Percentiles rank a stretch among this genome's conserved stretches.
phyloP scores from a whole-genome alignment of 1,140 invertebrate species.

The Cotesia typhae region DNA sequence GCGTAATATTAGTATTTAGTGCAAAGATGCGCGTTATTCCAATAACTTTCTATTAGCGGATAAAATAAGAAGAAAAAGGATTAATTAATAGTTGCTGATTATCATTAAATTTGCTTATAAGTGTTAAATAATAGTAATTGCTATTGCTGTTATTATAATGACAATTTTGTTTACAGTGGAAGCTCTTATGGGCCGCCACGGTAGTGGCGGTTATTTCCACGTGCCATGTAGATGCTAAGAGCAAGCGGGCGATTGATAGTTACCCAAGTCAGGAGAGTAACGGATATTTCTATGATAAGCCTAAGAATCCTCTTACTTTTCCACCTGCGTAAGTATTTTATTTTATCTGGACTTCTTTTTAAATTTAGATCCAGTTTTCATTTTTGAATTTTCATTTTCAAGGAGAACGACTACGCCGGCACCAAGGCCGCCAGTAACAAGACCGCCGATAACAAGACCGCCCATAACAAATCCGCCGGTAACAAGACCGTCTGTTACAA shows the following conservation, averaged over 20 bases:
- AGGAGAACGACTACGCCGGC: conserved; percentile 1
- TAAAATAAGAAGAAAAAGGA: neutral
- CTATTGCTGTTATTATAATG: neutral
- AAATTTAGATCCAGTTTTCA: neutral
- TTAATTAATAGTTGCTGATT: conserved; percentile 3
- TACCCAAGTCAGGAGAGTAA: conserved; percentile 48
- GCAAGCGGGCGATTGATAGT: conserved; percentile 55
- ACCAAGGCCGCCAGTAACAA: conserved; percentile 17
- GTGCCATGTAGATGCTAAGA: conserved; percentile 48
- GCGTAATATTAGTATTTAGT: conserved; percentile 27
- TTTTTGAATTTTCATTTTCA: neutral
- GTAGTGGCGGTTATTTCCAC: conserved; percentile 52
- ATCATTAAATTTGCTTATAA: too few species aligned
- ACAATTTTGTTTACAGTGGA: conserved; percentile 50
- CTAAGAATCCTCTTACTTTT: conserved; percentile 47
- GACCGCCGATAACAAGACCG: conserved; percentile 10
- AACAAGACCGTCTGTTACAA: conserved; percentile 20
- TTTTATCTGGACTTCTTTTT: neutral
- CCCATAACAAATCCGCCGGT: conserved; percentile 32
- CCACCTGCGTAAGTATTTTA: conserved; percentile 47
- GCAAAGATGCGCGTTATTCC: neutral
- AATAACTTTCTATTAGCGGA: neutral
- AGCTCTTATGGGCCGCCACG: conserved; percentile 51
- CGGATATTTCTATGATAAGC: conserved; percentile 51
- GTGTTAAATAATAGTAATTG: too few species aligned